phyloP scores from a whole-genome alignment of 2,113 vertebrate genomes.

The Mus pahari region DNA sequence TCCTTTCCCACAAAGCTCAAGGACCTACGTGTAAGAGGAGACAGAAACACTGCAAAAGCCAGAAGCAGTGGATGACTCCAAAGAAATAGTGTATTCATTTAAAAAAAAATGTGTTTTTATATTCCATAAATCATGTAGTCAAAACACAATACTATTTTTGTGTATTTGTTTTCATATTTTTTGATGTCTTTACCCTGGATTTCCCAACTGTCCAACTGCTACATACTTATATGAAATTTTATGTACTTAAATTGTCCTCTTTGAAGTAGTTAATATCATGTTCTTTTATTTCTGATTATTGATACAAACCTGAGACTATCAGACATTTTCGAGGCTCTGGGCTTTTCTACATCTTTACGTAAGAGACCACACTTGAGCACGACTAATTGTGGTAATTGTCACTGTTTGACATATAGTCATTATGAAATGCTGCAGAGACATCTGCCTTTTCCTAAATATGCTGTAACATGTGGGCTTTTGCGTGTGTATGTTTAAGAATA shows the following conservation, averaged over 20 bases:
- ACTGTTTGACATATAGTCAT: background rate
- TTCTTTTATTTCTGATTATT: background rate
- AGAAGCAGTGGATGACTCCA: background rate
- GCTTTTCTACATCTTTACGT: background rate
- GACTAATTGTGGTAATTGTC: background rate
- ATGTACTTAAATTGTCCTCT: background rate
- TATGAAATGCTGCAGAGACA: background rate
- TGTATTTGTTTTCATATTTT: background rate
- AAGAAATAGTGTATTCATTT: background rate
- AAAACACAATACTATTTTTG: background rate
- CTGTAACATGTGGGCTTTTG: background rate
- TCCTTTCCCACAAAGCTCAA: background rate
- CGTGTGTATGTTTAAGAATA: background rate
- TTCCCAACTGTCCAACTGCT: background rate
- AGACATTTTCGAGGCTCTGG: background rate
- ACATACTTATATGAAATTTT: constrained; percentile 16
- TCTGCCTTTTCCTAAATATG: background rate
- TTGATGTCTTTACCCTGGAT: background rate
- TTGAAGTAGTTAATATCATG: constrained; percentile 33
- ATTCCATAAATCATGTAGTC: background rate
- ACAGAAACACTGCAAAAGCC: background rate
- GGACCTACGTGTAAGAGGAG: background rate
- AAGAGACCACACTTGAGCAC: background rate
- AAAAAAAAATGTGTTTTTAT: background rate
- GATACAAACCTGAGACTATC: background rate